Base-by-base conservation (phyloP, 2,113 vertebrate species). In the Alosa alosa region DNA sequence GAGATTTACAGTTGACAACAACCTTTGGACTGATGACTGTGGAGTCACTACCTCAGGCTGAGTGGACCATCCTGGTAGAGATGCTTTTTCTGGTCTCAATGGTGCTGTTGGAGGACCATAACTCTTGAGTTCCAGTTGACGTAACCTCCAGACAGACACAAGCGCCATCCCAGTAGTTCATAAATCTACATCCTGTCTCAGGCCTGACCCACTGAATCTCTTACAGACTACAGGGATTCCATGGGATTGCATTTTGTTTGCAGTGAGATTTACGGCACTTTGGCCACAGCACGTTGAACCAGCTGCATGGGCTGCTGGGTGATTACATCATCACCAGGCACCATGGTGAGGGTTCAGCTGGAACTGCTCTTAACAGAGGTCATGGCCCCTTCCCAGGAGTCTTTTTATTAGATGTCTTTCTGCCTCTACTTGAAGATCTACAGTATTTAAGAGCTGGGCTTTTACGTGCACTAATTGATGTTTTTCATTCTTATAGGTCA, bases 271-370 rank as follows among this genome's bases (percentile, higher is more conserved):
- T 78, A 78, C 25, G 72, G 31, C 13, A 17, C 72, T 78, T 39
- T 78, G 72, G 72, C 31, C 31, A 39, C 31, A 39, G 25, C 72
- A 41, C 64, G 49, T 60, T 20, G 36, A 75, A n/a, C 83, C 83
- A 87, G 87, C 87, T 88, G 84, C 64, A 82, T 57, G 81, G 72
- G 52, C 47, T 84, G 64, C 64, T 85, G 86, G 57, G 57, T 45
- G 68, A 88, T 89, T 84, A 52, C 87, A 87, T 84, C 84, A 88
- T 88, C 85, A 86, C 1, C 9, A 1, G 78, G 78, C 82, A 13
- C 81, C 44, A 9, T 17, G 39, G 78, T n/a, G 64, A 84, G 46
- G 39, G 49, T 85, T 31, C 68, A 88, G 84, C 46, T 64, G 64
- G 83, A 72, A 82, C 82, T 17, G 45, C 50, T 78, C 47, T 78